A percentile compares a stretch with the other conserved stretches of the same genome.
Evolutionary conservation across 2,113 vertebrate genomes (phyloP).

Genomic region (Caretta caretta): DNA sequence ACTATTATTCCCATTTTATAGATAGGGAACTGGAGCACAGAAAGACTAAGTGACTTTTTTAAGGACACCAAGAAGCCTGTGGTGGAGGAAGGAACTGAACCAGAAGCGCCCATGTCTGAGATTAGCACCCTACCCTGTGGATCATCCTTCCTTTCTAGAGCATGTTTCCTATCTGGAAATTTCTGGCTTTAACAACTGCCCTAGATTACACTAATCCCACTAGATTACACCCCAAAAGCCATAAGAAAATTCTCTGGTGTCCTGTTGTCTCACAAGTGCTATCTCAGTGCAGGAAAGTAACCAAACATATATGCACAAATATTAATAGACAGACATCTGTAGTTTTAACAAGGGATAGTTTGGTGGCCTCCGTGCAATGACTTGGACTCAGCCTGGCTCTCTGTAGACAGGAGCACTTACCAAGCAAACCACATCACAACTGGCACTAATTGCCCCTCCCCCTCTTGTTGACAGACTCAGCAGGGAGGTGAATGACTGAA

Average conservation of each 20-base stretch:
- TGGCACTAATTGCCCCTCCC: neutral
- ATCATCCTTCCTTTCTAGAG: neutral
- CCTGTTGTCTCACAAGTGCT: neutral
- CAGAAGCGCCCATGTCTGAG: neutral
- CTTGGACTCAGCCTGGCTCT: neutral
- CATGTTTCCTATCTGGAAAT: neutral
- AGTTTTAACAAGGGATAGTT: neutral
- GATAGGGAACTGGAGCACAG: neutral
- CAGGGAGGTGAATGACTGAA: neutral
- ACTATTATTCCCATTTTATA: neutral
- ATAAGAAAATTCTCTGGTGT: neutral
- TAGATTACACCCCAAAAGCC: neutral
- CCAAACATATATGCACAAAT: neutral
- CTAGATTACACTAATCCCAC: too few species aligned
- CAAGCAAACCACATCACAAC: neutral
- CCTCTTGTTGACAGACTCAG: neutral
- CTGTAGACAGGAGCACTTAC: neutral
- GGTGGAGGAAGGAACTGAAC: neutral
- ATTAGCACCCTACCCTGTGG: neutral
- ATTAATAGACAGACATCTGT: neutral
- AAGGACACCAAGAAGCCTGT: neutral
- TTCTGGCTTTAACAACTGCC: neutral
- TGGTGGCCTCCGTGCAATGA: neutral
- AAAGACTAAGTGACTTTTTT: neutral
- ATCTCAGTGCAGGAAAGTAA: neutral